Evolutionary conservation across 2,113 vertebrate genomes (phyloP), one percentile per base, ranked within the genome.

Genomic region (Meles meles): DNA sequence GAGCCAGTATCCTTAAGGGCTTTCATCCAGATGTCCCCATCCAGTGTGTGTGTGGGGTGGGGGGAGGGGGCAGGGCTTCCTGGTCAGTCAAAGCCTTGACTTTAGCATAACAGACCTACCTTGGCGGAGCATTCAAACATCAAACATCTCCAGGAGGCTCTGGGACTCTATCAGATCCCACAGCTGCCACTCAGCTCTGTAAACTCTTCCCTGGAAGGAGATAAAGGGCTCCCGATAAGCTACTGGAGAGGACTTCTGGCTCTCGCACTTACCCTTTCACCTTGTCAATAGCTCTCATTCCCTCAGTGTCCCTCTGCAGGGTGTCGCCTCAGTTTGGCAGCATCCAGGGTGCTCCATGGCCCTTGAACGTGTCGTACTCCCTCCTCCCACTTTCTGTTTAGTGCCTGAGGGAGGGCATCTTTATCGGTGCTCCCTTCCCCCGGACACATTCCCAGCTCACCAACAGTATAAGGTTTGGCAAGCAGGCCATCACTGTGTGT

Each of bases 141-240:
- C 44, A 87, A 87, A 42, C 57, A 49, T 27, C 57, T 44, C 42
- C 72, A 20, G 18, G 55, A 20, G 84, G 27, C 31, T 29, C 74
- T 74, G 52, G 25, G 44, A 57, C 29, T 81, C 20, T 72, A 55
- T 61, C 59, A 79, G 44, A 79, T 93, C 55, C 37, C 71, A 74
- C 39, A 72, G 88, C 94, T 86, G 82, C 65, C 49, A 65, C 82
- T 94, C 89, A 91, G 29, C 59, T 91, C 44, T 55, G 77, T 86
- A 74, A 93, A 57, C 76, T 90, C 31, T 72, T 44, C 72, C 59
- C 67, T 5, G 76, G 47, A 93, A 88, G 85, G 65, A 91, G 65
- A 77, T 91, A 93, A 91, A 44, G 29, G 9, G 23, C 31, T 65
- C 76, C 83, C n/a, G 20, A 74, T 67, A 92, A 94, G n/a, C 79